Conservation (phyloP, 2,888 invertebrate genomes). For the Synanthedon formicaeformis region DNA sequence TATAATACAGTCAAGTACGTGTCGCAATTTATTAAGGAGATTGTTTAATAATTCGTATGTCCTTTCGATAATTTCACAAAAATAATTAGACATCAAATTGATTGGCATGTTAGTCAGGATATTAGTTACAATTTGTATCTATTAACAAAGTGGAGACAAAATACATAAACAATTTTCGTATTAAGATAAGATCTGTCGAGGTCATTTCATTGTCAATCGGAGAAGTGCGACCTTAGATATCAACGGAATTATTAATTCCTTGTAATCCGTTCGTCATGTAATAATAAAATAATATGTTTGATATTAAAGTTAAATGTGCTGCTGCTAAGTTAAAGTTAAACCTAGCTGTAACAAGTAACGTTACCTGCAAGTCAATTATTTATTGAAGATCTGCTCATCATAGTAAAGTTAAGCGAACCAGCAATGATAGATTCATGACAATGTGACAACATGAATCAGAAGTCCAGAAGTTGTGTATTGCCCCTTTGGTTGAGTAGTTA, state of each 20-base stretch:
- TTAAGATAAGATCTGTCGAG: constrained; percentile 32
- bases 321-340: too few relatives aligned
- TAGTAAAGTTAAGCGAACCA: too few relatives aligned
- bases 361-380: neutral
- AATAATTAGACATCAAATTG: neutral
- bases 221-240: constrained; percentile 30
- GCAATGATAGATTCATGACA: too few relatives aligned
- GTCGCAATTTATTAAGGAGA: too few relatives aligned
- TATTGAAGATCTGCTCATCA: too few relatives aligned
- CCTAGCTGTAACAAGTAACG: constrained; percentile 1
- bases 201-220: constrained; percentile 29
- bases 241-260: constrained; percentile 26
- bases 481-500: too few relatives aligned
- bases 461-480: too few relatives aligned
- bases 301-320: too few relatives aligned
- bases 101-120: constrained; percentile 6
- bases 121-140: constrained; percentile 5
- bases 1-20: too few relatives aligned
- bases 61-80: neutral
- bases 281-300: too few relatives aligned
- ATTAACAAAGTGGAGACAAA: constrained; percentile 18
- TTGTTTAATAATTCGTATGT: too few relatives aligned
- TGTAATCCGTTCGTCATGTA: constrained; percentile 11
- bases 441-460: too few relatives aligned
- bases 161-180: constrained; percentile 26